Base-by-base conservation (phyloP, 2,888 invertebrate species). In the Noctua comes region DNA sequence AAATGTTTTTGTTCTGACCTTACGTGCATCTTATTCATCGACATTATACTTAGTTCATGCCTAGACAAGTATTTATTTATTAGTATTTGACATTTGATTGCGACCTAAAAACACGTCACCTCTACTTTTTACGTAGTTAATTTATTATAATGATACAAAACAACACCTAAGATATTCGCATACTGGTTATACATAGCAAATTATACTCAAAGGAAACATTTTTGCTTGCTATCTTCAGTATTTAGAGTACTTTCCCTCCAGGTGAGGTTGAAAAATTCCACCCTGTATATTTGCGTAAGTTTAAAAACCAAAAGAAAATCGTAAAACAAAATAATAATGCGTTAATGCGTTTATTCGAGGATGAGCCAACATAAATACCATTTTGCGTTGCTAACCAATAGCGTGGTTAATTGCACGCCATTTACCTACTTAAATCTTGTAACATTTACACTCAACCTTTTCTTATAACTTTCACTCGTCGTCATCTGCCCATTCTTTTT, bases 381-480 rank as follows among this genome's bases (percentile, higher is more conserved):
- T 80, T 83, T 77, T 82, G 77, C 72, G 68, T 78, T 80, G 43
- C 64, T 72, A 65, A 76, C 72, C 68, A 83, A 80, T 43, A 76
- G 75, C 83, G 83, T 86, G 74, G 84, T 85, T 82, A 83, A 88
- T 89, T 84, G 82, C 74, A 76, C 57, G 85, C 81, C 75, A 86
- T 87, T 87, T 86, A 89, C 82, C 84, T 89, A 86, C 88, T 82
- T 87, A 79, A 77, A 80, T 84, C 82, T 87, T 88, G 82, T 78
- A 88, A 88, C 82, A 83, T 86, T 88, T 78, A 68, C 84, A 76
- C 81, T 79, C 65, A 88, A 88, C 80, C 73, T 83, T 85, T 88
- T 79, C 82, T 78, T 82, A 71, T 77, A 79, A 83, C 88, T 88
- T 83, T 88, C 86, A 84, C 84, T 78, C 46, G 69, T 68, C 43